A percentile compares a stretch with the other conserved stretches of the same genome.
Conservation (phyloP, 2,888 invertebrate genomes). For the Apodemia hepburni region DNA sequence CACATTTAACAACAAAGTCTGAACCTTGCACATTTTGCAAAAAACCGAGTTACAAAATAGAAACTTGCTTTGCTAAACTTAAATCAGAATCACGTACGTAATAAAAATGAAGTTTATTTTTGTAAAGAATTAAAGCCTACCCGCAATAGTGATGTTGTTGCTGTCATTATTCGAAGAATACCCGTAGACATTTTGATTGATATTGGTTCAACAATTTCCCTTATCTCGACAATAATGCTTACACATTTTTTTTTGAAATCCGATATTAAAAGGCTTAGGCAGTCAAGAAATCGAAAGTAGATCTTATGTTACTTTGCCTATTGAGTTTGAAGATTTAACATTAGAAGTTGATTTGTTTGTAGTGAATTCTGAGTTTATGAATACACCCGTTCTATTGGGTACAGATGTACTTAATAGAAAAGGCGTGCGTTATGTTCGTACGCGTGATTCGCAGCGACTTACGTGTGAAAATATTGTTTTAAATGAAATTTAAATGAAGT, state of each 20-base stretch:
- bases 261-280: constrained; percentile 26
- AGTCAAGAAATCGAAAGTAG: constrained; percentile 16
- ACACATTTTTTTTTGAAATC: constrained; percentile 24
- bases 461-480: too few relatives aligned
- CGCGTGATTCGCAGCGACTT: too few relatives aligned
- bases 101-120: too few relatives aligned
- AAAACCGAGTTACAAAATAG: constrained; percentile 28
- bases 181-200: constrained; percentile 15
- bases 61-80: constrained; percentile 30
- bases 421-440: constrained; percentile 17
- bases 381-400: constrained; percentile 31
- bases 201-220: constrained; percentile 24
- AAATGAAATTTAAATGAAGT: too few relatives aligned
- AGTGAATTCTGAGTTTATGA: constrained; percentile 28
- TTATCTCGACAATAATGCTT: constrained; percentile 27
- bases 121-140: too few relatives aligned
- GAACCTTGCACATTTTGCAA: constrained; percentile 23
- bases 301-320: constrained; percentile 23
- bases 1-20: background rate
- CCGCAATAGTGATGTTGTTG: background rate
- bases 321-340: constrained; percentile 26
- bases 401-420: constrained; percentile 34
- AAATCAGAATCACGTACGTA: constrained; percentile 22
- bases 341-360: constrained; percentile 32
- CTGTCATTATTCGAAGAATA: constrained; percentile 20